Base-by-base conservation (phyloP, 1,140 invertebrate species). In the Ectropis grisescens region DNA sequence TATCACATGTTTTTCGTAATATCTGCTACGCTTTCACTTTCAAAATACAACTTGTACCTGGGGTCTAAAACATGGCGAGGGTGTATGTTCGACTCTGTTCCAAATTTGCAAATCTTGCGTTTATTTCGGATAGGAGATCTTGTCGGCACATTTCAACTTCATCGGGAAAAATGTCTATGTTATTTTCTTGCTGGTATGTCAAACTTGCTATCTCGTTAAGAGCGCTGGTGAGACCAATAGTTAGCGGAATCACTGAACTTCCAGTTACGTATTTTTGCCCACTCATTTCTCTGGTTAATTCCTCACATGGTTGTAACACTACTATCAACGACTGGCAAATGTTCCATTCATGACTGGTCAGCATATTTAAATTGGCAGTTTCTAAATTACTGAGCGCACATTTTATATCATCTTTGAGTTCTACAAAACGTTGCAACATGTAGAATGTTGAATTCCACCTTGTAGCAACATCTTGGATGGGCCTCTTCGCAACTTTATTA, bases 181-280 rank as follows among this genome's bases (percentile, higher is more conserved):
- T n/a, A n/a, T n/a, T n/a, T n/a, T n/a, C n/a, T n/a, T n/a, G n/a
- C n/a, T n/a, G n/a, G n/a, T n/a, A n/a, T n/a, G n/a, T n/a, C n/a
- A n/a, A n/a, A n/a, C n/a, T n/a, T n/a, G n/a, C n/a, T n/a, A n/a
- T n/a, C n/a, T n/a, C n/a, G n/a, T n/a, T n/a, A n/a, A n/a, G n/a
- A n/a, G n/a, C n/a, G n/a, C n/a, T n/a, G n/a, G n/a, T 22, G 19
- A 22, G 19, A 5, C 4, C 19, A 22, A 9, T 22, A 19, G 25
- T 35, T 14, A 35, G 27, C 2, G 33, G 24, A 19, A 35, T 28
- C 10, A 35, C 24, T 10, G 25, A 5, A 25, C 33, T 28, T n/a
- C 33, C 33, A 8, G 33, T 35, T 28, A 35, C 33, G 19, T 35
- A 35, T 10, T 28, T 35, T 12, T 35, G n/a, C 4, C 33, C 33